phyloP scores from a whole-genome alignment of 1,140 invertebrate species.

The Battus philenor region DNA sequence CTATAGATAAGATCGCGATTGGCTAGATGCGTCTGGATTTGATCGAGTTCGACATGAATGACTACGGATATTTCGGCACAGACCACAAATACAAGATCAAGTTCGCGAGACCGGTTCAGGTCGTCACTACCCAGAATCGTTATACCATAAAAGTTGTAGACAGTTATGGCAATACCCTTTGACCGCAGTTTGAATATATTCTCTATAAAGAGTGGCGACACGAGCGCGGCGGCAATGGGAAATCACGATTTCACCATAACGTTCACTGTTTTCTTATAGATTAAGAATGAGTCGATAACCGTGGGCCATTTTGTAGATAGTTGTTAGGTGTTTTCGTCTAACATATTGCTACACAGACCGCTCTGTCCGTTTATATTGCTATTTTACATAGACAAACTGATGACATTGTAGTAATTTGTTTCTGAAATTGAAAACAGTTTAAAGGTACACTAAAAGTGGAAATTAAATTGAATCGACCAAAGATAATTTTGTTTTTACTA shows the following conservation, averaged over 20 bases:
- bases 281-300: slow-evolving; percentile 10
- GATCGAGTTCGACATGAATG: too few relatives aligned
- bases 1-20: too few relatives aligned
- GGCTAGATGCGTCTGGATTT: too few relatives aligned
- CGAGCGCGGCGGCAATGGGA: slow-evolving; percentile 24
- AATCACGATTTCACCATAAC: slow-evolving; percentile 33
- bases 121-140: slow-evolving; percentile 22
- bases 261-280: slow-evolving; percentile 15
- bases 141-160: slow-evolving; percentile 36
- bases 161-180: slow-evolving; percentile 37
- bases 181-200: slow-evolving; percentile 36
- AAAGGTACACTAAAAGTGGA: too few relatives aligned
- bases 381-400: slow-evolving; percentile 1
- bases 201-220: slow-evolving; percentile 25
- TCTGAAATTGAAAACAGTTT: too few relatives aligned
- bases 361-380: not conserved
- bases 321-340: slow-evolving; percentile 4
- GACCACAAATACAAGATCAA: slow-evolving; percentile 14
- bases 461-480: too few relatives aligned
- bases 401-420: too few relatives aligned
- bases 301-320: slow-evolving; percentile 5
- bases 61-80: not conserved
- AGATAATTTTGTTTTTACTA: too few relatives aligned
- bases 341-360: not conserved
- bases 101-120: slow-evolving; percentile 8